Conservation (phyloP, 2,113 vertebrate genomes). For the Sakesphorus luctuosus region DNA sequence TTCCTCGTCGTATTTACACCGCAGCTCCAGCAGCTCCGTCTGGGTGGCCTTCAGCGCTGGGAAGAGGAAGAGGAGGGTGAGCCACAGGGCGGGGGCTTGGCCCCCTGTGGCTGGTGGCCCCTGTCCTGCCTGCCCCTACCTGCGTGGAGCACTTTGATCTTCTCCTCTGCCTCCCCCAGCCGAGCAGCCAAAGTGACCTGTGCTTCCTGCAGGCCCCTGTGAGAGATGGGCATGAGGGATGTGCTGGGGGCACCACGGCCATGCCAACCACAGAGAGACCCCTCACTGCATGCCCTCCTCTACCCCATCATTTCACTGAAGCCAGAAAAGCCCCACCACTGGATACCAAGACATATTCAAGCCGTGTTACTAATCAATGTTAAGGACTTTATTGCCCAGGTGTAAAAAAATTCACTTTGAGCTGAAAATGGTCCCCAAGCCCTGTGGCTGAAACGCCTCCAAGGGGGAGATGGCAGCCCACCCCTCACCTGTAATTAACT, state of each 20-base stretch:
- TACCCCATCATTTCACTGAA: too few relatives aligned
- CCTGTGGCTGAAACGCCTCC: neutral
- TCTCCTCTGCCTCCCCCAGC: conserved; percentile 92
- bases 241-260: fast-evolving
- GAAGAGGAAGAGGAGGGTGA: conserved; percentile 25
- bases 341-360: neutral
- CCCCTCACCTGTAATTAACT: neutral
- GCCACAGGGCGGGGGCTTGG: neutral
- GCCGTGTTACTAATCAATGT: fast-evolving
- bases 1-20: conserved; percentile 93
- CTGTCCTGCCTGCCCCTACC: conserved; percentile 67
- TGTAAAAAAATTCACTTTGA: neutral
- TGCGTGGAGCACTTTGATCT: conserved; percentile 93
- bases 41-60: conserved; percentile 91
- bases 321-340: neutral
- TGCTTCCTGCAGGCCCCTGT: conserved; percentile 86
- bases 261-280: fast-evolving
- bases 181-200: conserved; percentile 85
- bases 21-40: conserved; percentile 91
- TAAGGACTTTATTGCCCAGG: neutral
- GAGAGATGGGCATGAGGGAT: neutral
- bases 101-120: neutral
- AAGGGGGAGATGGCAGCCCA: neutral
- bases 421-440: neutral
- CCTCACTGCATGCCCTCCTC: neutral